These are phyloP conservation scores for Hippocampus abdominalis DNA, from an alignment of 2,113 vertebrate genomes.

Conservation along the genomic window DNA sequence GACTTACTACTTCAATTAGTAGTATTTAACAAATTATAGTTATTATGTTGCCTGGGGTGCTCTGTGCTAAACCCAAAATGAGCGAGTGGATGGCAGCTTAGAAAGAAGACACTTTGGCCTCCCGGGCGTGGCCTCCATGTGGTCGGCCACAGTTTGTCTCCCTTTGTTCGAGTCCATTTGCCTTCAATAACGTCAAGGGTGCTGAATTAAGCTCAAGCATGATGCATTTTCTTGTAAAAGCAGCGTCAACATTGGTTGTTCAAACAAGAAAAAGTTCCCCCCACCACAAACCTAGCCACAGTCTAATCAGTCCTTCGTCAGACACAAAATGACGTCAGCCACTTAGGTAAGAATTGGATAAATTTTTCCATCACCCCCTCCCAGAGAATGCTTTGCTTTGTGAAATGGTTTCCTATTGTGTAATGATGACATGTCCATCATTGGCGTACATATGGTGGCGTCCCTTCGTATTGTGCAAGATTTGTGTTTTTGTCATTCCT, in stretches of 20 bases:
- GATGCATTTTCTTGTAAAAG: neutral
- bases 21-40: too few species aligned
- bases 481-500: too few species aligned
- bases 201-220: neutral
- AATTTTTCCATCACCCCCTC: too few species aligned
- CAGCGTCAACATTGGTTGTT: too few species aligned
- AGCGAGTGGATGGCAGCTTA: neutral
- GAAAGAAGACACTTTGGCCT: conserved; percentile 35
- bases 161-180: neutral
- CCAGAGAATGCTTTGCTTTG: too few species aligned
- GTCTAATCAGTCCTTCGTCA: neutral
- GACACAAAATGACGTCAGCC: neutral
- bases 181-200: neutral
- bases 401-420: too few species aligned
- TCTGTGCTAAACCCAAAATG: too few species aligned
- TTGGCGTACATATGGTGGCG: too few species aligned
- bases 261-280: neutral
- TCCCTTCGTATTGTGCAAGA: too few species aligned
- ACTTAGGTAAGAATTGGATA: neutral
- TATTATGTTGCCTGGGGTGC: too few species aligned
- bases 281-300: neutral
- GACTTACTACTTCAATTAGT: too few species aligned
- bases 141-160: conserved; percentile 56
- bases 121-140: conserved; percentile 45
- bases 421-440: too few species aligned